Evolutionary conservation across 2,113 vertebrate genomes (phyloP), one percentile per base, ranked within the genome.

Genomic region (Limnothrissa miodon): DNA sequence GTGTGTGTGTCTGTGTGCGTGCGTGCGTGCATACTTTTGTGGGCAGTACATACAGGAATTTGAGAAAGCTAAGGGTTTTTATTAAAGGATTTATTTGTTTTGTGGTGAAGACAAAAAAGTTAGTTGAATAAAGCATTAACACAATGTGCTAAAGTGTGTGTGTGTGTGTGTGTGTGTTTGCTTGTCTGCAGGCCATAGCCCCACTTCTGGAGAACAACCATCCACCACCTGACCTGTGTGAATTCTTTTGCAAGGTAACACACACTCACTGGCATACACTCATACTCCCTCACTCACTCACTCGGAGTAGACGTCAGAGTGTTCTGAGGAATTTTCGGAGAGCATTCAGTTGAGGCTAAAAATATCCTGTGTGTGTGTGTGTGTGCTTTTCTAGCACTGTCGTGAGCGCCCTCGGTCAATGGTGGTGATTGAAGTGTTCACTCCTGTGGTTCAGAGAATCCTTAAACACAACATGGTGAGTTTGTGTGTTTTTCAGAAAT

Each of bases 401-500:
- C 96, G 98, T 89, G 98, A 99, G 90, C 96, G 98, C 48, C 98
- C 98, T 0, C 96, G 98, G 82, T 99, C 98, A 53, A 99, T 98
- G 97, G 98, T 99, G 66, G 97, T 99, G 87, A 99, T 99, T 4
- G 98, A 99, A 89, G 98, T 99, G 79, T 99, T 99, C 95, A 99
- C 98, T 1, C 98, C 98, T 0, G 98, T 99, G 93, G 98, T 99
- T 66, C 98, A 99, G 93, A 97, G 98, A 93, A 99, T 99, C 90
- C 97, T 99, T 90, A 99, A 99, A 92, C 98, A 99, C 92, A 99
- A 99, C 93, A 99, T 99, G 98, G 98, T 99, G 91, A 92, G 93
- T 82, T 11, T 39, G 45, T 21, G n/a, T 44, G 8, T 45, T 11
- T 25, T 48, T 74, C 11, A 74, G 17, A 29, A 62, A 29, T 15